These are phyloP conservation scores for Drosophila tanythrix DNA, from an alignment of 2,888 invertebrate genomes.

Conservation along the genomic window DNA sequence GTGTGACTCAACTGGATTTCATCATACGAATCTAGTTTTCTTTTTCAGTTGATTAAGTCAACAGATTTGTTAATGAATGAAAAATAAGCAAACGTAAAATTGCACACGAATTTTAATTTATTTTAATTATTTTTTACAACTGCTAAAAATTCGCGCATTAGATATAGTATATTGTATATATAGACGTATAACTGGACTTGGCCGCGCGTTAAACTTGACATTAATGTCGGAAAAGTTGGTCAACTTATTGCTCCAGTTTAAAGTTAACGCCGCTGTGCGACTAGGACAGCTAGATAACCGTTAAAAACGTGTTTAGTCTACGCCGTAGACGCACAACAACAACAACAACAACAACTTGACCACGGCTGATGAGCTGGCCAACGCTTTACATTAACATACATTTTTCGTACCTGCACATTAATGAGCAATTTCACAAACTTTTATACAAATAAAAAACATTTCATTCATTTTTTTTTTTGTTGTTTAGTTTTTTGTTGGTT, in stretches of 20 bases:
- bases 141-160: background rate
- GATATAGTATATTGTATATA: background rate
- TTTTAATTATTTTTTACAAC: background rate
- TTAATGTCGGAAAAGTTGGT: slow-evolving; percentile 40
- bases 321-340: slow-evolving; percentile 15
- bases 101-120: background rate
- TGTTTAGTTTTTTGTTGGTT: background rate
- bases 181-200: slow-evolving; percentile 1
- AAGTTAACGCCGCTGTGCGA: slow-evolving; percentile 14
- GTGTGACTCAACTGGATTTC: background rate
- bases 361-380: slow-evolving; percentile 52
- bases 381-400: slow-evolving; percentile 60
- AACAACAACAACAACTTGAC: slow-evolving; percentile 37
- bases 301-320: slow-evolving; percentile 33
- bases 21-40: background rate
- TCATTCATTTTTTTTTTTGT: slow-evolving; percentile 4
- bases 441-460: slow-evolving; percentile 16
- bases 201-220: slow-evolving; percentile 42
- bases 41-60: background rate
- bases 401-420: slow-evolving; percentile 50
- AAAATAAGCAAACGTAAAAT: background rate
- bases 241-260: slow-evolving; percentile 43
- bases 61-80: background rate
- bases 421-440: slow-evolving; percentile 56
- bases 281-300: slow-evolving; percentile 19